Percentiles rank a stretch among this genome's conserved stretches.
These are phyloP conservation scores for Grus americana DNA, from an alignment of 2,113 vertebrate species.

Conservation along the genomic window DNA sequence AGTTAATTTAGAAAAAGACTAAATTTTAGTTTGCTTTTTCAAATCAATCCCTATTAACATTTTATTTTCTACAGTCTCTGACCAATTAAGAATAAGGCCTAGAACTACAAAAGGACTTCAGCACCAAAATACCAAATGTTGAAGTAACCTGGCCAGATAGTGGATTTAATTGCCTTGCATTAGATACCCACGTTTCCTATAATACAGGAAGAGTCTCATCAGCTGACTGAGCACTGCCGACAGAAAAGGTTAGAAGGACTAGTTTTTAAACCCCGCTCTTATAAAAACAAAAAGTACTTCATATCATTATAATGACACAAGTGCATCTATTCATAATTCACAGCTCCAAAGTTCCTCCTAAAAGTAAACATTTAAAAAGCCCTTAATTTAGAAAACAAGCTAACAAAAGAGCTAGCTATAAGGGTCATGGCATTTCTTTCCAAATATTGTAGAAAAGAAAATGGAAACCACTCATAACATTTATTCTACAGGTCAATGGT, in stretches of 20 bases:
- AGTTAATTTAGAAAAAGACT: not conserved
- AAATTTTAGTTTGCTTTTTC: not conserved
- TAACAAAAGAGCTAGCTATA: not conserved
- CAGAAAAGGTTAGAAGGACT: not conserved
- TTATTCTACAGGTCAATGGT: not conserved
- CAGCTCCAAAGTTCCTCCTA: not conserved
- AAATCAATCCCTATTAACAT: not conserved
- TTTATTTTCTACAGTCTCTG: not conserved
- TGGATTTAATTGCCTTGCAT: not conserved
- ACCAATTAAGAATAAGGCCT: not conserved
- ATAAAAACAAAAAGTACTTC: not conserved
- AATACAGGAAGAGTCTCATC: not conserved
- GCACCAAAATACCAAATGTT: not conserved
- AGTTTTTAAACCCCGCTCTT: not conserved
- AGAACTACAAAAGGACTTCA: not conserved
- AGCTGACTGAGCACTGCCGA: not conserved
- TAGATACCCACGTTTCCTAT: not conserved
- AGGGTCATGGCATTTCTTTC: not conserved
- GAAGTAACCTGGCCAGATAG: not conserved
- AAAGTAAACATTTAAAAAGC: not conserved
- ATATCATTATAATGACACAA: not conserved
- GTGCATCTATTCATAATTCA: not conserved
- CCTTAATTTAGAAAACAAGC: not conserved
- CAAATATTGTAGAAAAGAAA: not conserved
- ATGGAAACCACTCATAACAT: not conserved